Evolutionary conservation across 2,113 vertebrate genomes (phyloP).

Genomic region (Gymnogyps californianus): DNA sequence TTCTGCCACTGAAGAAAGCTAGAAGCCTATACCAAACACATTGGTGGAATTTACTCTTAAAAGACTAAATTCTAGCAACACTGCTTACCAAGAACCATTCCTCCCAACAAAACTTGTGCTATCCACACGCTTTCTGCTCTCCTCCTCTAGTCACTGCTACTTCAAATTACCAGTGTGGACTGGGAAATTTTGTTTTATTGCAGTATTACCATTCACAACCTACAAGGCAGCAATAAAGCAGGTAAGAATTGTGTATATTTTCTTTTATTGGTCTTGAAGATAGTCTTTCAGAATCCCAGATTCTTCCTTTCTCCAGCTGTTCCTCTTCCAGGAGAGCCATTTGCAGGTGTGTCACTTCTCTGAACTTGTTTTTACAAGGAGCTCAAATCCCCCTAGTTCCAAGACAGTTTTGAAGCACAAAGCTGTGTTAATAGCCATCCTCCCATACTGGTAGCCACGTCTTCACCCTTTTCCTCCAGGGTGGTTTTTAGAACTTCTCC

Average conservation of each 20-base stretch:
- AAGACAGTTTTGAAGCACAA: background rate
- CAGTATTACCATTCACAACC: background rate
- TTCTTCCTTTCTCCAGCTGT: background rate
- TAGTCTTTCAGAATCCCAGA: background rate
- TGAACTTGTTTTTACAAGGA: background rate
- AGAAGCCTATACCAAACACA: background rate
- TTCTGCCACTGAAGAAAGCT: background rate
- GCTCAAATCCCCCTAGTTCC: background rate
- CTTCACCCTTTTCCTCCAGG: background rate
- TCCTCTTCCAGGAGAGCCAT: background rate
- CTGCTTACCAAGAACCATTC: background rate
- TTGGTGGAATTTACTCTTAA: background rate
- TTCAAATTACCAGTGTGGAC: background rate
- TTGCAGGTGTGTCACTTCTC: background rate
- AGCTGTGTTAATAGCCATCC: background rate
- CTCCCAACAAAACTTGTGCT: background rate
- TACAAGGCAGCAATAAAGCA: background rate
- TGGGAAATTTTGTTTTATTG: background rate
- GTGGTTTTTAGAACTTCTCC: background rate
- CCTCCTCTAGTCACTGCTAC: background rate
- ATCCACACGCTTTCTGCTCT: background rate
- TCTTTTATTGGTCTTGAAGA: background rate
- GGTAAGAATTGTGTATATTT: background rate
- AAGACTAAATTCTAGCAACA: background rate
- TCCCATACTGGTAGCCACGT: background rate